Percentiles rank a stretch among this genome's conserved stretches.
phyloP scores from a whole-genome alignment of 2,113 vertebrate species.

The Tyto alba region DNA sequence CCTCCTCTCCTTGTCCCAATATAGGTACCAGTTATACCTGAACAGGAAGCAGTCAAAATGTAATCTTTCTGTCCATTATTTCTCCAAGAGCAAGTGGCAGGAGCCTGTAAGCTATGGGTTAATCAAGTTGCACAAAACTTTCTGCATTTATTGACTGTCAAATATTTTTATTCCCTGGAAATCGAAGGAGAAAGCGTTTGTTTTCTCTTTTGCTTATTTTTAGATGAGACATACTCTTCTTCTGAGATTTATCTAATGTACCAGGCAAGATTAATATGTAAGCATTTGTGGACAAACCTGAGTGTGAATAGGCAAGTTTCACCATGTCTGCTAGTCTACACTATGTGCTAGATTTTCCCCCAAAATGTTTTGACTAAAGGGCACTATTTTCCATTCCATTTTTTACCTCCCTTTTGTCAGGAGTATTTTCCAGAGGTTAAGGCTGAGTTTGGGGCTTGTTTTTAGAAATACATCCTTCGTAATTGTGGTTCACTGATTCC shows the following conservation, averaged over 20 bases:
- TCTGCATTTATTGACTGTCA: neutral
- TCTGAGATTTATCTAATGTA: neutral
- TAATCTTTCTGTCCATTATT: neutral
- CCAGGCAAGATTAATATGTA: neutral
- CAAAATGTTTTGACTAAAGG: neutral
- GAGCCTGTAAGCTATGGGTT: neutral
- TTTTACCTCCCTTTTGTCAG: neutral
- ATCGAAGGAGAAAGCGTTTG: neutral
- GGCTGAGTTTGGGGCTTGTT: neutral
- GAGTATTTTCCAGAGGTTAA: neutral
- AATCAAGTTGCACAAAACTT: neutral
- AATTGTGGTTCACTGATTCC: neutral
- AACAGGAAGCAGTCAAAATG: neutral
- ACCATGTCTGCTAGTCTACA: neutral
- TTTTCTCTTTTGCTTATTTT: neutral
- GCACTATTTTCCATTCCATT: neutral
- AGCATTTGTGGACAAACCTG: neutral
- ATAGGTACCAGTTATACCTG: neutral
- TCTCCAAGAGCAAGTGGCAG: neutral
- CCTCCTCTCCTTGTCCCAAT: neutral
- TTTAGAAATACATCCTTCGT: neutral
- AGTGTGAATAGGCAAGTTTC: neutral
- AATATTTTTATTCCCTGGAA: neutral
- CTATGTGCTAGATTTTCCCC: neutral
- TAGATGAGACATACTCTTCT: neutral